Conservation (phyloP, 2,797 vertebrate genomes). For the Neosalanx taihuensis region DNA sequence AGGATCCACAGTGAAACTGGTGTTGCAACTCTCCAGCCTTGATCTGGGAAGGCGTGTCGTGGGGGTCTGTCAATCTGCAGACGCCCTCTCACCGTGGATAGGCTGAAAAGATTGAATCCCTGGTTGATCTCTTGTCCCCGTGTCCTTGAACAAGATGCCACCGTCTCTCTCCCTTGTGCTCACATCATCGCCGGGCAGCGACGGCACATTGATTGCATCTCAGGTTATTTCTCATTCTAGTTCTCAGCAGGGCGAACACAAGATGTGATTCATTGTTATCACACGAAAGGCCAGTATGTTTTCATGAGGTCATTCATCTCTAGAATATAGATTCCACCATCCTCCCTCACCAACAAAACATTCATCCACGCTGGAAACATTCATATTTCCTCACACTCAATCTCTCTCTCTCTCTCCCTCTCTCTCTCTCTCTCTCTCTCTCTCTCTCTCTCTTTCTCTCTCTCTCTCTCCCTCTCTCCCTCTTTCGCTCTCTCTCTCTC, state of each 20-base stretch:
- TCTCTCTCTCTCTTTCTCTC: not conserved
- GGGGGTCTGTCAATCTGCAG: not conserved
- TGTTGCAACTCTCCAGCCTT: not conserved
- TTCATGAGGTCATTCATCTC: not conserved
- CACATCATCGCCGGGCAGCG: not conserved
- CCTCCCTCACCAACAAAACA: not conserved
- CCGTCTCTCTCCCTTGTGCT: too few relatives aligned
- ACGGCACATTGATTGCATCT: not conserved
- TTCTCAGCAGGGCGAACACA: not conserved
- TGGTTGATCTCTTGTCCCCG: not conserved
- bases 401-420: not conserved
- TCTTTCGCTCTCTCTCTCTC: not conserved
- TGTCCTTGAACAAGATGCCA: not conserved
- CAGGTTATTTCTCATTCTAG: not conserved
- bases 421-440: not conserved
- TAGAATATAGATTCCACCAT: not conserved
- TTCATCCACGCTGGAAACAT: not conserved
- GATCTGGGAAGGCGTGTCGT: not conserved
- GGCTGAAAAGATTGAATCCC: not conserved
- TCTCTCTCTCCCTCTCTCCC: not conserved
- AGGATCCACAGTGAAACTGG: too few relatives aligned
- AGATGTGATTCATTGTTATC: not conserved
- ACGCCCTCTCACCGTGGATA: not conserved
- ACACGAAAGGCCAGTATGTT: not conserved
- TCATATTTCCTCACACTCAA: not conserved